Percentiles rank a stretch among this genome's conserved stretches.
Conservation (phyloP, 2,797 vertebrate genomes). For the Esox lucius region DNA sequence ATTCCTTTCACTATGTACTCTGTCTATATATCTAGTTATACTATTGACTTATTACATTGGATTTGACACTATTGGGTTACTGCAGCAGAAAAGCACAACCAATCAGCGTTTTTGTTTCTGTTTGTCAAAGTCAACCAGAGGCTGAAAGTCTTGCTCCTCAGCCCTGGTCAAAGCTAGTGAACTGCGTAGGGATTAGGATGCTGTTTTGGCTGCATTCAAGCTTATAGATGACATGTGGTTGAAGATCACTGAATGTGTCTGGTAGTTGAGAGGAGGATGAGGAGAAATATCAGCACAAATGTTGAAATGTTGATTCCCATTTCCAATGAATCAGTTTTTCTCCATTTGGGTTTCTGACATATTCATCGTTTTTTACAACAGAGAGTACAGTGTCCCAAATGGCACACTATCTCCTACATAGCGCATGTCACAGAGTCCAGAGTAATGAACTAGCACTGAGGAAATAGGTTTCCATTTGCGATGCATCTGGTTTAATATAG, state of each 20-base stretch:
- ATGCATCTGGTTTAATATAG: background rate
- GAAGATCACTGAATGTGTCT: constrained; percentile 51
- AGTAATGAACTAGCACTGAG: background rate
- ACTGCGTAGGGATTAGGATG: background rate
- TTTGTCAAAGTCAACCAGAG: too few species aligned
- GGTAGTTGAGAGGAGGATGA: constrained; percentile 54
- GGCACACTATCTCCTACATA: background rate
- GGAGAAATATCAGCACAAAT: constrained; percentile 68
- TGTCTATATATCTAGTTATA: too few species aligned
- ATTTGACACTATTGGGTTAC: too few species aligned
- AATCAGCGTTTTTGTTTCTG: too few species aligned
- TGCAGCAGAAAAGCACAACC: too few species aligned
- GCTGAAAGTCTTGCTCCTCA: too few species aligned
- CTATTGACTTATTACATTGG: too few species aligned
- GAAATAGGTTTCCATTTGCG: background rate
- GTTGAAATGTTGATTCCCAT: constrained; percentile 70
- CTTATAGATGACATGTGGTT: constrained; percentile 45
- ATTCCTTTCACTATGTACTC: too few species aligned
- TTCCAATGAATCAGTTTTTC: constrained; percentile 70
- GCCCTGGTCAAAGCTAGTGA: background rate
- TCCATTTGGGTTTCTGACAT: constrained; percentile 54
- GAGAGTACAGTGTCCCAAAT: background rate
- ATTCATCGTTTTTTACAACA: constrained; percentile 61
- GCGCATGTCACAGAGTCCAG: background rate
- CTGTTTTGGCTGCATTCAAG: constrained; percentile 34